Conservation (phyloP, 2,113 vertebrate genomes). For the Casuarius casuarius region DNA sequence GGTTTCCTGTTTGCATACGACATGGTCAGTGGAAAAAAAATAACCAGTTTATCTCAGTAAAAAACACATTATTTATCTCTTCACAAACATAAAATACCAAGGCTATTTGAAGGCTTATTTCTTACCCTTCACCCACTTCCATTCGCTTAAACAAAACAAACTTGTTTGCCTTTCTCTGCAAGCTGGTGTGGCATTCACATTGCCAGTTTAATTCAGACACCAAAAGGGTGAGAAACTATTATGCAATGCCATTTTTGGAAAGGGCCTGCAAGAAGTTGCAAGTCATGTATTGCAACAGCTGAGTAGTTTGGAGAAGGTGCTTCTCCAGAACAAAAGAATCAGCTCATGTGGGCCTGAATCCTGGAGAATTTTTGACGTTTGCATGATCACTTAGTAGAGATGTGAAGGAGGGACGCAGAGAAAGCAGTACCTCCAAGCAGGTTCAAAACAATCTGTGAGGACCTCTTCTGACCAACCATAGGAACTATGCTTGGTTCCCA, state of each 20-base stretch:
- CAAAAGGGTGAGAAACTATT: background rate
- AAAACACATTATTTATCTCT: background rate
- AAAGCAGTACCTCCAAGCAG: background rate
- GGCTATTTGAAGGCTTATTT: background rate
- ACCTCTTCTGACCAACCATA: constrained; percentile 8
- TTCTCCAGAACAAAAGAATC: background rate
- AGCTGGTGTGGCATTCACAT: background rate
- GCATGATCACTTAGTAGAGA: background rate
- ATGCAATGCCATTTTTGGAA: background rate
- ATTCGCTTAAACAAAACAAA: background rate
- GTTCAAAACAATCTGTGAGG: background rate
- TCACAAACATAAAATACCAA: constrained; percentile 5
- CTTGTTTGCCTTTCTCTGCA: background rate
- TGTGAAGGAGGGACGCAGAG: background rate
- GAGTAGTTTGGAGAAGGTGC: background rate
- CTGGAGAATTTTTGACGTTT: background rate
- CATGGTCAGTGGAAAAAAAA: background rate
- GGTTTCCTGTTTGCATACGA: constrained; percentile 59
- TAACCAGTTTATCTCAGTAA: background rate
- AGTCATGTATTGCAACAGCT: background rate
- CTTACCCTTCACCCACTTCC: background rate
- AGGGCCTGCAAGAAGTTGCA: background rate
- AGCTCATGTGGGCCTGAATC: background rate
- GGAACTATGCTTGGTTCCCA: background rate
- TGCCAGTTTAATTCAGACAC: background rate